Evolutionary conservation across 2,113 vertebrate species (phyloP).

Genomic region (Micronycteris hirsuta): DNA sequence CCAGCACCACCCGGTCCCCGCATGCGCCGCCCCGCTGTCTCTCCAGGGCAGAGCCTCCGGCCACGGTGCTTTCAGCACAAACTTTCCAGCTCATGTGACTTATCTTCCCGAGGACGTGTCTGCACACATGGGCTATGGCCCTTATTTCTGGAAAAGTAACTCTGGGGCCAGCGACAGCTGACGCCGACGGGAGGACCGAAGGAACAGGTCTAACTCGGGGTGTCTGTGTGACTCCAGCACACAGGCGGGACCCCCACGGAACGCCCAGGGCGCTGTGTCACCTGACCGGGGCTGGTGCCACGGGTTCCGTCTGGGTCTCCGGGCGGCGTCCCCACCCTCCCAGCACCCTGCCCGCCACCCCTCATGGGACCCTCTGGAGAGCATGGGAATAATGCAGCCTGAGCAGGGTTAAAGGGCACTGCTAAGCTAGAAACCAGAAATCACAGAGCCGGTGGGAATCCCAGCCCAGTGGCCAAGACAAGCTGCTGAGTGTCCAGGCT

Average conservation of each 20-base stretch:
- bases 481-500: accelerated
- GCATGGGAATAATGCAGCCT: accelerated
- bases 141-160: background rate
- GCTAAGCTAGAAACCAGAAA: background rate
- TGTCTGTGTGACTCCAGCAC: background rate
- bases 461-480: accelerated
- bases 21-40: accelerated
- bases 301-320: accelerated
- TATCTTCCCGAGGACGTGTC: accelerated
- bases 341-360: too few species aligned
- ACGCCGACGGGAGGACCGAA: background rate
- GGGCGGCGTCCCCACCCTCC: background rate
- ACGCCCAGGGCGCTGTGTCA: accelerated
- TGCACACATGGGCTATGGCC: background rate
- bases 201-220: accelerated
- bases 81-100: accelerated
- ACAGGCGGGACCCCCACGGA: background rate
- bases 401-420: accelerated
- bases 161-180: background rate
- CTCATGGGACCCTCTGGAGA: too few species aligned
- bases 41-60: accelerated
- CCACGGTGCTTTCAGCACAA: accelerated
- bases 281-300: accelerated
- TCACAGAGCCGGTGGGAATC: accelerated
- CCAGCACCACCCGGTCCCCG: accelerated